phyloP scores from a whole-genome alignment of 2,888 invertebrate genomes.

The Pristionchus entomophagus region DNA sequence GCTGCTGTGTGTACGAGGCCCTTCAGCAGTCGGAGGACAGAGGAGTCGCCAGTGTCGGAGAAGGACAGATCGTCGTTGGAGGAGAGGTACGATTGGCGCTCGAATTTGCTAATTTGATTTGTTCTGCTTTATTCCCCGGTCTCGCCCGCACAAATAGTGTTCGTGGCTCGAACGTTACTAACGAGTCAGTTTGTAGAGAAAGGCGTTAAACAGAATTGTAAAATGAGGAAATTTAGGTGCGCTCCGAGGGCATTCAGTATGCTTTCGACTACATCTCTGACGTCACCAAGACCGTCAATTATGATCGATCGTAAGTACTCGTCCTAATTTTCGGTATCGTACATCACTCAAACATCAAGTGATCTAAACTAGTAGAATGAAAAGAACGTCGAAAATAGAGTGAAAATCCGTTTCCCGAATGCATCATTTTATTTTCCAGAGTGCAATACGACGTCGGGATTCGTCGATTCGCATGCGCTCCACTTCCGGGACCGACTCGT shows the following conservation, averaged over 20 bases:
- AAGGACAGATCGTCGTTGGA: slow-evolving; percentile 70
- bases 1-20: slow-evolving; percentile 67
- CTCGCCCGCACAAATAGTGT: too few species aligned
- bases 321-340: too few species aligned
- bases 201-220: not conserved
- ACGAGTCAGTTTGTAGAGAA: too few species aligned
- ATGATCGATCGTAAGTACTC: slow-evolving; percentile 58
- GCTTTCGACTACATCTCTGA: slow-evolving; percentile 74
- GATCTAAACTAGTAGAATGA: too few species aligned
- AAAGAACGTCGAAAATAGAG: not conserved
- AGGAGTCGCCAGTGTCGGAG: slow-evolving; percentile 69
- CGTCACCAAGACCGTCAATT: slow-evolving; percentile 61
- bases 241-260: slow-evolving; percentile 60
- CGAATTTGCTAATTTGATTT: not conserved
- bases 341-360: not conserved
- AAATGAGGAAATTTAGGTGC: slow-evolving; percentile 43
- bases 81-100: slow-evolving; percentile 56
- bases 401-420: not conserved
- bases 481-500: slow-evolving; percentile 57
- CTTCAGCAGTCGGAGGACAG: slow-evolving; percentile 67
- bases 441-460: slow-evolving; percentile 71
- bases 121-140: not conserved
- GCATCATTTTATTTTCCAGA: slow-evolving; percentile 45
- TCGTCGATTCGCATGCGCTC: slow-evolving; percentile 69
- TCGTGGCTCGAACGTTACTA: too few species aligned